These are phyloP conservation scores for Brachyistius frenatus DNA, from an alignment of 2,113 vertebrate species.

Conservation along the genomic window DNA sequence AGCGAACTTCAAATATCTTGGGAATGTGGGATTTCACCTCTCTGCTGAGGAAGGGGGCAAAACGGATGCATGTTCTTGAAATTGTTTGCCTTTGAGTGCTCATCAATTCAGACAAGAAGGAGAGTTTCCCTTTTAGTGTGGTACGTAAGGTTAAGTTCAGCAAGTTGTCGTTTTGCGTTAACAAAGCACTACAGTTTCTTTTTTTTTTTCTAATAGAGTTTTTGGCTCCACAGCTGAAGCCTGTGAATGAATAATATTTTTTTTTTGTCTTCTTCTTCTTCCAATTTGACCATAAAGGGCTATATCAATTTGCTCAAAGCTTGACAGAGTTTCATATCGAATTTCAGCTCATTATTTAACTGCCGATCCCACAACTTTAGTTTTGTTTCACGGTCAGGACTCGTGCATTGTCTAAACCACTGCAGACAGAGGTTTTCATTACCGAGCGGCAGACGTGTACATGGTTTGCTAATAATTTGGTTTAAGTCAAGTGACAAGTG, in stretches of 20 bases:
- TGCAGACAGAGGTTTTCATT: not conserved
- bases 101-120: slow-evolving; percentile 2
- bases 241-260: no score
- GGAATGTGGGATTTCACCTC: slow-evolving; percentile 3
- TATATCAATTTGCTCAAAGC: no score
- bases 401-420: not conserved
- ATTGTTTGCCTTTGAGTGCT: not conserved
- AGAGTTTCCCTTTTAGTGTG: not conserved
- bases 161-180: not conserved
- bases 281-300: no score
- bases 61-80: not conserved
- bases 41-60: slow-evolving; percentile 13
- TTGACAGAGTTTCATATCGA: not conserved
- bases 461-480: not conserved
- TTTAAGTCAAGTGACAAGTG: no score
- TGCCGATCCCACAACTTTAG: not conserved
- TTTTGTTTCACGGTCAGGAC: not conserved
- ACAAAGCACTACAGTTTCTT: not conserved
- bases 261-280: no score
- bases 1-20: slow-evolving; percentile 4
- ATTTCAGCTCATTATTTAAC: not conserved
- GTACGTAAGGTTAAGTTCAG: not conserved
- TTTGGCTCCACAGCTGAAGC: not conserved
- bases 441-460: not conserved
- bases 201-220: not conserved